Percentiles rank a stretch among this genome's conserved stretches.
These are phyloP conservation scores for Ammodytes marinus DNA, from an alignment of 2,113 vertebrate genomes.

Conservation along the genomic window DNA sequence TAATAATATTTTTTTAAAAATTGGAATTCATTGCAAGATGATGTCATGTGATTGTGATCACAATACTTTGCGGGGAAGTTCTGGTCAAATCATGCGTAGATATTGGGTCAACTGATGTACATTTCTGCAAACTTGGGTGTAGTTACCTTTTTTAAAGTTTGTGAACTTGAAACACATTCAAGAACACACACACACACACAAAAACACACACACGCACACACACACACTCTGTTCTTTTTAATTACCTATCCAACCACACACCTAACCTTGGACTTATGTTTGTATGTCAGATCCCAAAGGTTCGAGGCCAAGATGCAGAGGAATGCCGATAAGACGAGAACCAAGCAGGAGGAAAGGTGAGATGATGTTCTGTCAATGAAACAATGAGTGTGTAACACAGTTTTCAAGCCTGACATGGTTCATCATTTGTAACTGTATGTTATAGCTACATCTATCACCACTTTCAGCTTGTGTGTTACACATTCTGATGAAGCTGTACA, in stretches of 20 bases:
- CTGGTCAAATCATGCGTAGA: background rate
- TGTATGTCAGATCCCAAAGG: conserved; percentile 69
- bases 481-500: background rate
- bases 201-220: too few relatives aligned
- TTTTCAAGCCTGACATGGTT: background rate
- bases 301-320: conserved; percentile 85
- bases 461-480: background rate
- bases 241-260: background rate
- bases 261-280: conserved; percentile 17
- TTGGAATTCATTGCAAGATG: background rate
- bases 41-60: background rate
- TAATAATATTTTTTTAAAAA: too few relatives aligned
- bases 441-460: background rate
- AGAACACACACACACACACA: too few relatives aligned
- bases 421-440: conserved; percentile 7
- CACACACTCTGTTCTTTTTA: background rate
- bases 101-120: background rate
- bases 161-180: background rate
- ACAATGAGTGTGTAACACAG: background rate
- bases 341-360: conserved; percentile 93
- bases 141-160: background rate
- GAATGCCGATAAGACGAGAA: conserved; percentile 83
- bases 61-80: background rate
- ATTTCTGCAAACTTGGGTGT: background rate
- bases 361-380: conserved; percentile 5